These are phyloP conservation scores for Silvanus unidentatus DNA, from an alignment of 2,888 invertebrate species.

Conservation along the genomic window DNA sequence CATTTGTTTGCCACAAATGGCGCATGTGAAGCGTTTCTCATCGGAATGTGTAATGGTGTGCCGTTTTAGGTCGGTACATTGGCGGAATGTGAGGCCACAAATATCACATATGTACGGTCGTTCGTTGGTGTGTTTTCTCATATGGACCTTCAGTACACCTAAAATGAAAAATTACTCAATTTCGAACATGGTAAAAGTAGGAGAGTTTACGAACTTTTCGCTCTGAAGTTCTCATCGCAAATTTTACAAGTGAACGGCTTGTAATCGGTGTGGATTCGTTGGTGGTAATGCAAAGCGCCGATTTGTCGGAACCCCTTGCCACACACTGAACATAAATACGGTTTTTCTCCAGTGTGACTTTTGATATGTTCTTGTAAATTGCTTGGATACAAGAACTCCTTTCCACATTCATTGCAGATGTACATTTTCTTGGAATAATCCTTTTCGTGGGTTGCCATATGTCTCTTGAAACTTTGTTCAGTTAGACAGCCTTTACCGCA, in stretches of 20 bases:
- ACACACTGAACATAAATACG: slow-evolving; percentile 34
- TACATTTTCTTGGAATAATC: slow-evolving; percentile 36
- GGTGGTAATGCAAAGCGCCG: slow-evolving; percentile 36
- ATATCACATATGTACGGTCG: slow-evolving; percentile 36
- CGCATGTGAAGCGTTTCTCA: slow-evolving; percentile 48
- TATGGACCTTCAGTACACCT: slow-evolving; percentile 31
- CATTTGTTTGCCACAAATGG: slow-evolving; percentile 40
- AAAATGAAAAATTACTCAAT: slow-evolving; percentile 7
- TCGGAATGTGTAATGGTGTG: slow-evolving; percentile 48
- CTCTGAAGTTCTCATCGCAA: slow-evolving; percentile 29
- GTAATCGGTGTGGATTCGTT: slow-evolving; percentile 35
- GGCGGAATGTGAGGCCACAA: slow-evolving; percentile 42
- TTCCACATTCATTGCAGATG: slow-evolving; percentile 34
- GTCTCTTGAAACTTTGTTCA: slow-evolving; percentile 37
- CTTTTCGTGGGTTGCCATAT: slow-evolving; percentile 38
- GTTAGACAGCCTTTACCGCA: slow-evolving; percentile 41
- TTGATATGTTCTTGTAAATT: slow-evolving; percentile 41
- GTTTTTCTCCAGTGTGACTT: slow-evolving; percentile 42
- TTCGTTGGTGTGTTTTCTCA: slow-evolving; percentile 34
- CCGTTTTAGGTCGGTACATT: slow-evolving; percentile 41
- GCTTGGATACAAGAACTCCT: slow-evolving; percentile 36
- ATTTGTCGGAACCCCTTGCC: slow-evolving; percentile 41
- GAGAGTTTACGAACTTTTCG: slow-evolving; percentile 24
- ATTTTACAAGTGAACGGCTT: slow-evolving; percentile 30
- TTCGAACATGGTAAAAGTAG: neutral